These are phyloP conservation scores for Myiotriccus ornatus DNA, from an alignment of 2,797 vertebrate species.

Conservation along the genomic window DNA sequence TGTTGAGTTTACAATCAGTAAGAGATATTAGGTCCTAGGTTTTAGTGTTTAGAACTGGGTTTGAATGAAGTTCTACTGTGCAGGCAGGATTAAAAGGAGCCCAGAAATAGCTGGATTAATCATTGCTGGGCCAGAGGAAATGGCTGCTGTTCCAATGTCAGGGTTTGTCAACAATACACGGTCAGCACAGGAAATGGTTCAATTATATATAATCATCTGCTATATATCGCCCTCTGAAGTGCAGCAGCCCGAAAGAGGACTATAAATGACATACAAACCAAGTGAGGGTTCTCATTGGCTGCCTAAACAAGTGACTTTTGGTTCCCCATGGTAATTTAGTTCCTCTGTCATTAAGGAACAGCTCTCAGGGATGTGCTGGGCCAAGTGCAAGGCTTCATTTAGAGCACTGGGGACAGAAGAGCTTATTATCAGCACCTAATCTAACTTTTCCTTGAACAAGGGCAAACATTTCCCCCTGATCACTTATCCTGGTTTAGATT, in stretches of 20 bases:
- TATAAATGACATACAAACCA: not conserved
- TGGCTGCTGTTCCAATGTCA: not conserved
- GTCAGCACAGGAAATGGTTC: not conserved
- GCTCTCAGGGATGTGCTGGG: not conserved
- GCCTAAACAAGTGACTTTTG: not conserved
- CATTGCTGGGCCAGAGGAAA: not conserved
- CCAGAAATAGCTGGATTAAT: not conserved
- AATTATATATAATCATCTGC: not conserved
- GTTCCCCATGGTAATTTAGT: not conserved
- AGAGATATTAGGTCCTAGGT: not conserved
- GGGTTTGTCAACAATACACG: conserved; percentile 23
- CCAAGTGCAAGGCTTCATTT: not conserved
- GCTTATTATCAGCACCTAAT: not conserved
- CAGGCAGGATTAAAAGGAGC: not conserved
- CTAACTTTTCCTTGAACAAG: not conserved
- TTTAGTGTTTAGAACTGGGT: not conserved
- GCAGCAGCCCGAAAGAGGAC: not conserved
- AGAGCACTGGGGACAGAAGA: not conserved
- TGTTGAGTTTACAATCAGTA: not conserved
- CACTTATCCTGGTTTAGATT: not conserved
- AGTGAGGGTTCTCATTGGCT: not conserved
- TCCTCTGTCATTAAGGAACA: not conserved
- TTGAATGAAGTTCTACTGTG: not conserved
- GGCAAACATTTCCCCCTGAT: not conserved
- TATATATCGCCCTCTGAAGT: not conserved